Evolutionary conservation across 2,888 invertebrate species (phyloP).

Genomic region (Leptopilina myrica): DNA sequence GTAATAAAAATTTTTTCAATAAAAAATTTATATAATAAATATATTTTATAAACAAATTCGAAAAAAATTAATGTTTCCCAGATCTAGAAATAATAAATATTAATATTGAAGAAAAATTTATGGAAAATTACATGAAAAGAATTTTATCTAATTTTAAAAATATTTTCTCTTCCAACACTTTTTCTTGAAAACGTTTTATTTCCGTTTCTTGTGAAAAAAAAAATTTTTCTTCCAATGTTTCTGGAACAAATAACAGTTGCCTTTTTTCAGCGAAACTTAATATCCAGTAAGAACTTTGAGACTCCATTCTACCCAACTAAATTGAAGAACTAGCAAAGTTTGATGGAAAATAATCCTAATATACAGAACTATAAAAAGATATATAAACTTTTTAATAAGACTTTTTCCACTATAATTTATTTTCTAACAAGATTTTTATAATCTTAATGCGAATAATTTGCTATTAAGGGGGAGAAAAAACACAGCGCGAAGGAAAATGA

Average conservation of each 20-base stretch:
- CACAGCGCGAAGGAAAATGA: too few species aligned
- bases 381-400: constrained; percentile 6
- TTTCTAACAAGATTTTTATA: not conserved
- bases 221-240: not conserved
- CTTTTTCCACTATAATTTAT: not conserved
- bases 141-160: not conserved
- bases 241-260: not conserved
- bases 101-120: not conserved
- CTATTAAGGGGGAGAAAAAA: too few species aligned
- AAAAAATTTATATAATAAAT: too few species aligned
- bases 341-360: constrained; percentile 6
- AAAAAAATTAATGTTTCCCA: too few species aligned
- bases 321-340: constrained; percentile 18
- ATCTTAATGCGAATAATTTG: too few species aligned
- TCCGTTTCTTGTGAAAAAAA: not conserved
- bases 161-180: not conserved
- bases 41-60: too few species aligned
- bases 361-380: constrained; percentile 1
- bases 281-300: constrained; percentile 32
- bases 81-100: too few species aligned
- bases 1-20: too few species aligned
- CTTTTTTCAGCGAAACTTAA: constrained; percentile 5
- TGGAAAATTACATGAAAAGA: too few species aligned
- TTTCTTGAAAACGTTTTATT: not conserved
- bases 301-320: not conserved